phyloP scores from a whole-genome alignment of 2,113 vertebrate species.

The Astur gentilis region DNA sequence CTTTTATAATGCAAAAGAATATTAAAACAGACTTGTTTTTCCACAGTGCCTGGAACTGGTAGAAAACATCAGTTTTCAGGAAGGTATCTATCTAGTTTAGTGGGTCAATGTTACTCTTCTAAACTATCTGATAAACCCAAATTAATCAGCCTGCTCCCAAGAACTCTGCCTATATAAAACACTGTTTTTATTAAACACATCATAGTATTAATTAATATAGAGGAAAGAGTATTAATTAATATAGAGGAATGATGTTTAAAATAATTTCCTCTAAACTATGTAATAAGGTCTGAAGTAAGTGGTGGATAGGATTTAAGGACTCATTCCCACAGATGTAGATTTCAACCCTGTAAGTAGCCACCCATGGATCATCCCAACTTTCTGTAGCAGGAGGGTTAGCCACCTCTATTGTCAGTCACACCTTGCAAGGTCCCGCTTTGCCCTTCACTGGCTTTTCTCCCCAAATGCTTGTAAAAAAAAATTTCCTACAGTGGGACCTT shows the following conservation, averaged over 20 bases:
- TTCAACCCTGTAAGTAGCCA: neutral
- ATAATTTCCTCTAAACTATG: neutral
- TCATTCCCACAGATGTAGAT: neutral
- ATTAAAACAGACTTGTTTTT: neutral
- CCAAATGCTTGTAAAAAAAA: fast-evolving
- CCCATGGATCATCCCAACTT: neutral
- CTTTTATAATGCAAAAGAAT: neutral
- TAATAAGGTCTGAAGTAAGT: neutral
- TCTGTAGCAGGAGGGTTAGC: neutral
- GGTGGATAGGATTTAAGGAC: neutral
- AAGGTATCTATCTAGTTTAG: neutral
- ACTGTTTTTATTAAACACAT: neutral
- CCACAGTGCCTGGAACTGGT: neutral
- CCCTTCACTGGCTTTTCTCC: neutral
- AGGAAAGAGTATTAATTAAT: neutral
- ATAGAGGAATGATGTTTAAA: neutral
- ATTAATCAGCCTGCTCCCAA: neutral
- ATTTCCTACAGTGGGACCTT: neutral
- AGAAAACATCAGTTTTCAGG: neutral
- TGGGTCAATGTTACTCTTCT: neutral
- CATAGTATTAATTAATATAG: neutral
- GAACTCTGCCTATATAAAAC: neutral
- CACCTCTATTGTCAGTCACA: neutral
- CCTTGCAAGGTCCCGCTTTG: neutral
- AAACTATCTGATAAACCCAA: neutral